Percentiles rank a stretch among this genome's conserved stretches.
Evolutionary conservation across 2,888 invertebrate species (phyloP).

Genomic region (Dolichopus griseipennis): DNA sequence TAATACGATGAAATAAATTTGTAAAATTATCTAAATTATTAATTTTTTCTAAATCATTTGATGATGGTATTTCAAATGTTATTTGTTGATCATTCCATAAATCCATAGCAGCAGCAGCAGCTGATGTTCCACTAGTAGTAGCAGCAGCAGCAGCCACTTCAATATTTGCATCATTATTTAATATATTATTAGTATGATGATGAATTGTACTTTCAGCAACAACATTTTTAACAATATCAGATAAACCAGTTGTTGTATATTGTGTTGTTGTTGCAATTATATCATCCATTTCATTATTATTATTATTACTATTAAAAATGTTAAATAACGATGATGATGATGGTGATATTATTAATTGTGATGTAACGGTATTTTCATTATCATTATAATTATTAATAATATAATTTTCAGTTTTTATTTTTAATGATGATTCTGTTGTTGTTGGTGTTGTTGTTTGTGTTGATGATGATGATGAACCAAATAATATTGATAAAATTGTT

Average conservation of each 20-base stretch:
- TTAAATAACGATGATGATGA: background rate
- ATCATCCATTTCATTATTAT: background rate
- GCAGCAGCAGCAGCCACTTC: background rate
- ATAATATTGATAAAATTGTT: background rate
- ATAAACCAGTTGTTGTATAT: background rate
- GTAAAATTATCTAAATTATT: conserved; percentile 40
- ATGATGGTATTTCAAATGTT: conserved; percentile 41
- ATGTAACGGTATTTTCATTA: conserved; percentile 4
- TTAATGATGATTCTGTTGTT: background rate
- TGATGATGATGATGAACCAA: background rate
- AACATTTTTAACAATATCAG: background rate
- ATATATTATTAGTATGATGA: background rate
- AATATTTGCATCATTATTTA: background rate
- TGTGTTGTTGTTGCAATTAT: background rate
- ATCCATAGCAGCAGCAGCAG: background rate
- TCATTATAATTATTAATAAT: background rate
- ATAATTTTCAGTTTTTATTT: background rate
- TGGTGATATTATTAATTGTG: background rate
- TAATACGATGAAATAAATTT: conserved; percentile 34
- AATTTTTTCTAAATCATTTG: conserved; percentile 39
- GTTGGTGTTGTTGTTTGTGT: background rate
- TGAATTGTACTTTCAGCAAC: background rate
- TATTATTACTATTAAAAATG: background rate
- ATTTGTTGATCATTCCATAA: conserved; percentile 28
- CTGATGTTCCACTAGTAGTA: background rate